Conservation (phyloP, 2,797 vertebrate genomes). For the Leucoraja ocellata region DNA sequence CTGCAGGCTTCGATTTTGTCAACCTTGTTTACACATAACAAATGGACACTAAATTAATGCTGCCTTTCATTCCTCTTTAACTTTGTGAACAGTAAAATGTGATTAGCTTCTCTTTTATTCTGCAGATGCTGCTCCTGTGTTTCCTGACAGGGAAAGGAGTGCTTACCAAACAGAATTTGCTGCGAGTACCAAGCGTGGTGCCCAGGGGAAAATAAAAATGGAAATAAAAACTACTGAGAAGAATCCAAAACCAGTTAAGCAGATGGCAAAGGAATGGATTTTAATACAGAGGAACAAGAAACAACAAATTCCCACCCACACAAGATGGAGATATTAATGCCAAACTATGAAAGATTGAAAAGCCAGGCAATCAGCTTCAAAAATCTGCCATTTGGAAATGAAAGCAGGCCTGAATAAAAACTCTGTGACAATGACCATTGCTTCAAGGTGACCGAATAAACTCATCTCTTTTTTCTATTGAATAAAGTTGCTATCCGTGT, state of each 20-base stretch:
- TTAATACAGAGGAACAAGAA: not conserved
- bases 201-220: not conserved
- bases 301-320: not conserved
- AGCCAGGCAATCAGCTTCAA: not conserved
- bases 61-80: not conserved
- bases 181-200: constrained; percentile 3
- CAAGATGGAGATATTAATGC: not conserved
- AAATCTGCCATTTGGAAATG: not conserved
- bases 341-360: not conserved
- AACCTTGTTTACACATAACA: not conserved
- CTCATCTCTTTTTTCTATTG: not conserved
- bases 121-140: not conserved
- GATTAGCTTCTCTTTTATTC: not conserved
- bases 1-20: not conserved
- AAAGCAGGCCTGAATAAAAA: not conserved
- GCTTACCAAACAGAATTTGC: constrained; percentile 10
- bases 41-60: not conserved
- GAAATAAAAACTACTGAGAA: constrained; percentile 8
- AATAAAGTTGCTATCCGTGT: not conserved
- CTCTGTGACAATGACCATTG: not conserved
- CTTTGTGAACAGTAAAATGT: not conserved
- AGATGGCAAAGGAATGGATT: not conserved
- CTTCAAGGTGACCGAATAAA: constrained; percentile 9
- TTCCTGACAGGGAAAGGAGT: not conserved
- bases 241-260: not conserved